A percentile compares a stretch with the other conserved stretches of the same genome.
Evolutionary conservation across 1,140 invertebrate species (phyloP).

Genomic region (Drosophila ercepeae): DNA sequence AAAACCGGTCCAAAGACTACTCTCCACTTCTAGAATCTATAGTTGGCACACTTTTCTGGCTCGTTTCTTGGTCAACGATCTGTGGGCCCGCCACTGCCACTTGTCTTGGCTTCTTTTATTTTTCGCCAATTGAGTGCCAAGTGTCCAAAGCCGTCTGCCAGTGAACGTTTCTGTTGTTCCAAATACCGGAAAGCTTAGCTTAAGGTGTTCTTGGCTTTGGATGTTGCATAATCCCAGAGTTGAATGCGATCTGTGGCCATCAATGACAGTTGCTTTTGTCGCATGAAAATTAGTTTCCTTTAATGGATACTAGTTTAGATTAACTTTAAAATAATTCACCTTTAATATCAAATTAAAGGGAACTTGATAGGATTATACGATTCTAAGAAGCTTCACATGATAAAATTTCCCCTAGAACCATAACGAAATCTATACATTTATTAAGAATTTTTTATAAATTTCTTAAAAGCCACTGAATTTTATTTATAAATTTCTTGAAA

Average conservation of each 20-base stretch:
- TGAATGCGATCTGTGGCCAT: background rate
- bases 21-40: constrained; percentile 56
- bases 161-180: constrained; percentile 20
- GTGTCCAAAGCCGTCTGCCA: constrained; percentile 6
- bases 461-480: background rate
- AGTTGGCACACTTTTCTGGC: constrained; percentile 60
- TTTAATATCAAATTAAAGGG: background rate
- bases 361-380: background rate
- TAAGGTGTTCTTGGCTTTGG: constrained; percentile 35
- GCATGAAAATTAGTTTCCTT: no score
- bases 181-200: constrained; percentile 55
- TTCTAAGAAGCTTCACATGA: background rate
- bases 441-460: background rate
- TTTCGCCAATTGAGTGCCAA: constrained; percentile 29
- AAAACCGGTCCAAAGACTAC: constrained; percentile 52
- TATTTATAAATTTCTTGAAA: background rate
- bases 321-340: background rate
- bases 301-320: background rate
- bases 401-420: background rate
- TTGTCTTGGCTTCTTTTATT: constrained; percentile 13
- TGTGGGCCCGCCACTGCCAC: constrained; percentile 26
- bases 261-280: background rate
- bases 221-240: constrained; percentile 32
- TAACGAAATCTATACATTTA: no score
- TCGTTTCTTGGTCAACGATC: constrained; percentile 56